Evolutionary conservation across 2,113 vertebrate species (phyloP).

Genomic region (Nematolebias whitei): DNA sequence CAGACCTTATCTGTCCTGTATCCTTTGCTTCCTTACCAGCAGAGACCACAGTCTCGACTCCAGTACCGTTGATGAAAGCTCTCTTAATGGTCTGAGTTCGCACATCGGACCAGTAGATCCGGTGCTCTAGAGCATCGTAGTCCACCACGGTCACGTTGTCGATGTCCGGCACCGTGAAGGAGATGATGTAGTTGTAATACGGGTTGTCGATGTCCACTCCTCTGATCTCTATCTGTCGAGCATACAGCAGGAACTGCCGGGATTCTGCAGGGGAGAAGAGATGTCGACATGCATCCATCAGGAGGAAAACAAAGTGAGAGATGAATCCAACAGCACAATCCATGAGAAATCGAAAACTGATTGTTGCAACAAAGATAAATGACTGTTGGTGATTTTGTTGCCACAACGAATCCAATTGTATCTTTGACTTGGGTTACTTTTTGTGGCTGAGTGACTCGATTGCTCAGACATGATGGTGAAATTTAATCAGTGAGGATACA

Average conservation of each 20-base stretch:
- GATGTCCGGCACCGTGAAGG: slow-evolving; percentile 96
- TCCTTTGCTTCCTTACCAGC: slow-evolving; percentile 63
- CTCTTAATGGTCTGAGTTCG: slow-evolving; percentile 96
- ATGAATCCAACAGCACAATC: slow-evolving; percentile 17
- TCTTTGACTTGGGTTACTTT: slow-evolving; percentile 52
- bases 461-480: slow-evolving; percentile 26
- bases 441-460: slow-evolving; percentile 42
- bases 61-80: slow-evolving; percentile 96
- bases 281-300: slow-evolving; percentile 13
- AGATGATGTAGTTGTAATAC: slow-evolving; percentile 99
- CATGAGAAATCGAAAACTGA: slow-evolving; percentile 23
- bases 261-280: slow-evolving; percentile 80
- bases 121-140: slow-evolving; percentile 91
- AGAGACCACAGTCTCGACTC: slow-evolving; percentile 90
- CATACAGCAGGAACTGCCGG: slow-evolving; percentile 95
- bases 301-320: slow-evolving; percentile 26
- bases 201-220: slow-evolving; percentile 96
- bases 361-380: slow-evolving; percentile 24
- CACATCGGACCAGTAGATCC: slow-evolving; percentile 98
- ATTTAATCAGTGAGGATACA: slow-evolving; percentile 51
- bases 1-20: not conserved
- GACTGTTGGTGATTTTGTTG: slow-evolving; percentile 30
- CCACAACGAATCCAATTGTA: slow-evolving; percentile 53
- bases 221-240: slow-evolving; percentile 96
- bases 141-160: slow-evolving; percentile 97